These are phyloP conservation scores for Dasyprocta punctata DNA, from an alignment of 2,113 vertebrate genomes.

Conservation along the genomic window DNA sequence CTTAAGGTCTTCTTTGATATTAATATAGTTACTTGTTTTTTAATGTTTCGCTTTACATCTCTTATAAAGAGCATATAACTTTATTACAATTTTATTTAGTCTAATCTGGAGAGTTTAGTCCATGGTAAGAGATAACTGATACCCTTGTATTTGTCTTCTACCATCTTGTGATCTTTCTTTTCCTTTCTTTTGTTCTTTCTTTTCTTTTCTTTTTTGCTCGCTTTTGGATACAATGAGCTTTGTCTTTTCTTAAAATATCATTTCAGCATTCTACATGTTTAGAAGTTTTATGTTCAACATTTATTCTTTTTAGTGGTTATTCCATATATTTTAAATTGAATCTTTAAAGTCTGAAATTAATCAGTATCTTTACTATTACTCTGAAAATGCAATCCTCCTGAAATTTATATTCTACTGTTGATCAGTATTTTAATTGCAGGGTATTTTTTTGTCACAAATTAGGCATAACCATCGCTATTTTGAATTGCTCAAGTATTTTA, in stretches of 20 bases:
- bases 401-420: background rate
- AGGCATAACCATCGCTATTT: background rate
- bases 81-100: background rate
- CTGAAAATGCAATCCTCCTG: background rate
- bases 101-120: background rate
- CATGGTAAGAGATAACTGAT: background rate
- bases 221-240: background rate
- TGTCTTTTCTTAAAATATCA: background rate
- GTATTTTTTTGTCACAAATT: background rate
- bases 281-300: background rate
- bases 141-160: background rate
- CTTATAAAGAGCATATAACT: background rate
- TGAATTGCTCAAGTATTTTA: slow-evolving; percentile 12
- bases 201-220: background rate
- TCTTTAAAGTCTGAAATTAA: background rate
- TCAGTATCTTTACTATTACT: background rate
- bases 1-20: background rate
- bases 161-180: background rate
- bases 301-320: background rate
- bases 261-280: background rate
- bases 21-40: background rate
- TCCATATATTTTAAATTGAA: background rate
- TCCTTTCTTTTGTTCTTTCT: background rate
- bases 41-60: background rate
- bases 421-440: background rate